Evolutionary conservation across 2,888 invertebrate species (phyloP).

Genomic region (Athalia rosae): DNA sequence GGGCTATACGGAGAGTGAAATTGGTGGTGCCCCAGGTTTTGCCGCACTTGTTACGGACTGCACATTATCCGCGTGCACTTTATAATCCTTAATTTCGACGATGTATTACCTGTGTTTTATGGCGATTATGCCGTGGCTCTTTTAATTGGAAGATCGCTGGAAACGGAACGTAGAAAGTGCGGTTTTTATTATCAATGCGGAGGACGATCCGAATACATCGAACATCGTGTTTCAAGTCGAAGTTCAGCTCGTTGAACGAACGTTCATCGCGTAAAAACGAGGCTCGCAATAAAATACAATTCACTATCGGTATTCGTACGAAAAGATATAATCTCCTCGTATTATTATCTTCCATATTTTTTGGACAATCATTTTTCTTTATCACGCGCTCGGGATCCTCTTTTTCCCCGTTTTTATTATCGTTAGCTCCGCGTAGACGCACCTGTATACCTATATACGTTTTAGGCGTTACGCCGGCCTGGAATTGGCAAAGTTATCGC

Average conservation of each 20-base stretch:
- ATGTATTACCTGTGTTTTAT: neutral
- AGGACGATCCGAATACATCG: too few relatives aligned
- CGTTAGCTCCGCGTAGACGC: neutral
- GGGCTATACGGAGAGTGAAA: conserved; percentile 34
- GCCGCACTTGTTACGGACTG: neutral
- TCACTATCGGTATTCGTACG: too few relatives aligned
- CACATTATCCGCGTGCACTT: neutral
- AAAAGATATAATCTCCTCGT: too few relatives aligned
- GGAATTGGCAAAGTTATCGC: conserved; percentile 43
- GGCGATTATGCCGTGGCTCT: too few relatives aligned
- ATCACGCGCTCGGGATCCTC: neutral
- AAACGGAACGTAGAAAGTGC: too few relatives aligned
- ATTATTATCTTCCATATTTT: neutral
- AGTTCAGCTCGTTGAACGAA: too few relatives aligned
- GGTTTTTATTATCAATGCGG: too few relatives aligned
- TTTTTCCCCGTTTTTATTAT: conserved; percentile 3
- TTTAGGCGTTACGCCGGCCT: neutral
- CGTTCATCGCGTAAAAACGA: too few relatives aligned
- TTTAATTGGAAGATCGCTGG: too few relatives aligned
- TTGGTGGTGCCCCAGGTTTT: conserved; percentile 19
- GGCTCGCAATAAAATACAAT: too few relatives aligned
- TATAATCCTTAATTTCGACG: neutral
- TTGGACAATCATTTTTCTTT: neutral
- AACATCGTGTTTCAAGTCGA: too few relatives aligned
- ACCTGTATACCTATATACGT: neutral